phyloP scores from a whole-genome alignment of 2,888 invertebrate genomes.

The Linyphia triangularis region DNA sequence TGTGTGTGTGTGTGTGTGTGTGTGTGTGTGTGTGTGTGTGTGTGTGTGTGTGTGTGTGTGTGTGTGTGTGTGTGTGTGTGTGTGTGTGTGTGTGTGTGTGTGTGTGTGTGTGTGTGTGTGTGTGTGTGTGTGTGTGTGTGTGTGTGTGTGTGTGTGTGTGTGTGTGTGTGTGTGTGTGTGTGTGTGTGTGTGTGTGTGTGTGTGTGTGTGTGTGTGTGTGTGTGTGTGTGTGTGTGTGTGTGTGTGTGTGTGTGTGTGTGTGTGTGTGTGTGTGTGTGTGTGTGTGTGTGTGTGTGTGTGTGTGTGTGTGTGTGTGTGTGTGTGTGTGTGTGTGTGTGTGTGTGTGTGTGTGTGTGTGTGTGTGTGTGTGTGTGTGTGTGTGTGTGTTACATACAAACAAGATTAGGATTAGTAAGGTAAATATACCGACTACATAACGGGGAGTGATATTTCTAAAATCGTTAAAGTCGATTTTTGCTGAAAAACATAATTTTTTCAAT shows the following conservation, averaged over 20 bases:
- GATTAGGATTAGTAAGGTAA: too few species aligned
- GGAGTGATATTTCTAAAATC: too few species aligned
- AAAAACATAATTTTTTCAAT: too few species aligned
- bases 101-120: slow-evolving; percentile 9
- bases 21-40: slow-evolving; percentile 9
- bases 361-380: slow-evolving; percentile 9
- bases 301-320: slow-evolving; percentile 9
- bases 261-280: slow-evolving; percentile 9
- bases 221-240: slow-evolving; percentile 9
- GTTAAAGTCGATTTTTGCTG: too few species aligned
- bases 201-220: slow-evolving; percentile 9
- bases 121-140: slow-evolving; percentile 9
- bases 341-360: slow-evolving; percentile 9
- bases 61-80: slow-evolving; percentile 9
- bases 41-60: slow-evolving; percentile 9
- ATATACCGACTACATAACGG: too few species aligned
- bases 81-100: slow-evolving; percentile 9
- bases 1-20: slow-evolving; percentile 9
- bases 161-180: slow-evolving; percentile 9
- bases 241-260: slow-evolving; percentile 9
- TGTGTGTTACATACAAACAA: slow-evolving; percentile 1
- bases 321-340: slow-evolving; percentile 9
- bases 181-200: slow-evolving; percentile 9
- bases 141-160: slow-evolving; percentile 9
- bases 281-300: slow-evolving; percentile 9